Evolutionary conservation across 2,797 vertebrate genomes (phyloP).

Genomic region (Hoplostethus mediterraneus): DNA sequence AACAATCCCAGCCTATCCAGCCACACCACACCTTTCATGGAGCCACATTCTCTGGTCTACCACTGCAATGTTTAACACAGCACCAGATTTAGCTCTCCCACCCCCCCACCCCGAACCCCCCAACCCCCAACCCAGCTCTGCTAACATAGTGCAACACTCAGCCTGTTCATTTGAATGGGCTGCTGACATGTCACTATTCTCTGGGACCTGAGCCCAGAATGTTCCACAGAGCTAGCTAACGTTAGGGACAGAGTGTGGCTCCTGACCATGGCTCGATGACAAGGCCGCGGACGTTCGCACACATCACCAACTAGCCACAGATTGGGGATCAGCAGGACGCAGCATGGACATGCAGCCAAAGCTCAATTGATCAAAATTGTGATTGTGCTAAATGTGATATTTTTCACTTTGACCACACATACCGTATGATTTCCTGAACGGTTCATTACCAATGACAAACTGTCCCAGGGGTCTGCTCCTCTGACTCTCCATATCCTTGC

Average conservation of each 20-base stretch:
- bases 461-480: neutral
- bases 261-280: conserved; percentile 59
- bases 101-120: conserved; percentile 20
- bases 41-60: conserved; percentile 47
- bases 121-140: conserved; percentile 54
- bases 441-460: neutral
- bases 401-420: neutral
- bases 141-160: conserved; percentile 86
- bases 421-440: neutral
- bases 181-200: conserved; percentile 89
- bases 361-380: conserved; percentile 40
- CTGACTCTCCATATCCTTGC: neutral
- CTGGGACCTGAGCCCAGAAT: conserved; percentile 87
- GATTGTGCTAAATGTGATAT: neutral
- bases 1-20: conserved; percentile 50
- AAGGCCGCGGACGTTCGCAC: conserved; percentile 51
- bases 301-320: conserved; percentile 47
- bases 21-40: conserved; percentile 69
- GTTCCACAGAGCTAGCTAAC: conserved; percentile 82
- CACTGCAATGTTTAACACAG: conserved; percentile 69
- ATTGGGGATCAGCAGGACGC: conserved; percentile 42
- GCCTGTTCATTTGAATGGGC: conserved; percentile 86
- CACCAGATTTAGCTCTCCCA: conserved; percentile 70
- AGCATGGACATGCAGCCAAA: conserved; percentile 26
- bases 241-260: conserved; percentile 77